Evolutionary conservation across 53 echinoderm and acorn worm species (phyloP).

Genomic region (Henricia sp.): DNA sequence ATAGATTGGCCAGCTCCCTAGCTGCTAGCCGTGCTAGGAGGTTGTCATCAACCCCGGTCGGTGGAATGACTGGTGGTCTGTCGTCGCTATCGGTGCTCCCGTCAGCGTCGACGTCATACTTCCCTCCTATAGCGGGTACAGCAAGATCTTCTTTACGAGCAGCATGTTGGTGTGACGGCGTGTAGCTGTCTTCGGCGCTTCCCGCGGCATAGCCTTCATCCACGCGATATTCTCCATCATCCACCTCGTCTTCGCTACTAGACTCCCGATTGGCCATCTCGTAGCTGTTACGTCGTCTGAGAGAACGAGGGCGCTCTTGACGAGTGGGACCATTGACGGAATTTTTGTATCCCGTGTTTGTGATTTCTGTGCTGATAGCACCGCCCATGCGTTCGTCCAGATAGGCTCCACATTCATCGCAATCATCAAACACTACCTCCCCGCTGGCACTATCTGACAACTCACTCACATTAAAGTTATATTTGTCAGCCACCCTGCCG

Average conservation of each 20-base stretch:
- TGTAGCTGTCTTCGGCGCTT: slow-evolving; percentile 47
- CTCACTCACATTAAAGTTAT: slow-evolving; percentile 77
- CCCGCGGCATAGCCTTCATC: slow-evolving; percentile 56
- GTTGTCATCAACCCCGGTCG: slow-evolving; percentile 81
- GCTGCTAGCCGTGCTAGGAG: slow-evolving; percentile 80
- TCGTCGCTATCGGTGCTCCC: slow-evolving; percentile 59
- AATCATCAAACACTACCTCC: slow-evolving; percentile 95
- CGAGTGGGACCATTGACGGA: slow-evolving; percentile 36
- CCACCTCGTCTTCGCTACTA: slow-evolving; percentile 81
- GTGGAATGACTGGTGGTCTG: slow-evolving; percentile 57
- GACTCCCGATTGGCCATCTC: slow-evolving; percentile 93
- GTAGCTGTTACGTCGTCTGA: slow-evolving; percentile 92
- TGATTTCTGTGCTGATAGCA: neutral
- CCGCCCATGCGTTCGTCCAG: slow-evolving; percentile 74
- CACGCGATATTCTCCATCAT: slow-evolving; percentile 61
- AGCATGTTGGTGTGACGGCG: slow-evolving; percentile 41
- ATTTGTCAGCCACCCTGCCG: slow-evolving; percentile 49
- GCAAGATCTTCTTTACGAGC: slow-evolving; percentile 55
- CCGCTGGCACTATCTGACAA: slow-evolving; percentile 75
- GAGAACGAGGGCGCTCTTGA: slow-evolving; percentile 45
- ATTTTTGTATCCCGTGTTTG: slow-evolving; percentile 11
- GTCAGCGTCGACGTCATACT: slow-evolving; percentile 59
- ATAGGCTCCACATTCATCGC: slow-evolving; percentile 93
- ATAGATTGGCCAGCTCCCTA: slow-evolving; percentile 74
- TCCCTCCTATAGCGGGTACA: slow-evolving; percentile 43